A percentile compares a stretch with the other conserved stretches of the same genome.
Evolutionary conservation across 2,888 invertebrate genomes (phyloP).

Genomic region (Neoascia interrupta): DNA sequence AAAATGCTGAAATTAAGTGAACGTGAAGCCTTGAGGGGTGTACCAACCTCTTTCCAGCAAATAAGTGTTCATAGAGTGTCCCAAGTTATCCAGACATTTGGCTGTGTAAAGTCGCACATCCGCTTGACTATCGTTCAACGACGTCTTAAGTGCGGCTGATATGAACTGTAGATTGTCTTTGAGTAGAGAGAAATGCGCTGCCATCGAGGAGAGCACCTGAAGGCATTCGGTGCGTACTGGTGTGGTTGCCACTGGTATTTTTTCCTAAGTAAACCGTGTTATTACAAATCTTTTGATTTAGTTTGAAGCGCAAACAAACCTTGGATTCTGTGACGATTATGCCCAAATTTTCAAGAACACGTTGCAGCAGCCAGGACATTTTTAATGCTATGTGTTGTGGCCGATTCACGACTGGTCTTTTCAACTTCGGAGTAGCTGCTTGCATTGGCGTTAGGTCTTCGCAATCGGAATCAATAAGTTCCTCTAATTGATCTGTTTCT

Average conservation of each 20-base stretch:
- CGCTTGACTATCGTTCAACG: constrained; percentile 82
- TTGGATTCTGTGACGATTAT: constrained; percentile 39
- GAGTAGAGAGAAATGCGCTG: constrained; percentile 82
- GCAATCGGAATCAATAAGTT: constrained; percentile 73
- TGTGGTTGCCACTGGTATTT: constrained; percentile 80
- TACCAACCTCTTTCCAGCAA: constrained; percentile 68
- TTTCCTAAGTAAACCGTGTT: constrained; percentile 75
- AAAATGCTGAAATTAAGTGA: background rate
- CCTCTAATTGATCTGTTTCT: constrained; percentile 62
- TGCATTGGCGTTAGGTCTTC: constrained; percentile 15
- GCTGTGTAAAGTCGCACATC: constrained; percentile 88
- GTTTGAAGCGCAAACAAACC: constrained; percentile 12
- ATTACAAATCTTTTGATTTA: too few relatives aligned
- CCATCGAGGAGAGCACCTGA: constrained; percentile 85
- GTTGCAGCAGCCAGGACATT: constrained; percentile 83
- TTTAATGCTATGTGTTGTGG: constrained; percentile 71
- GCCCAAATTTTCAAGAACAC: constrained; percentile 82
- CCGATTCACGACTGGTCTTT: constrained; percentile 4
- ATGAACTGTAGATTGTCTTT: constrained; percentile 83
- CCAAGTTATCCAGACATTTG: constrained; percentile 85
- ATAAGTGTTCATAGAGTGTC: constrained; percentile 81
- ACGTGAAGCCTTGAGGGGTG: background rate
- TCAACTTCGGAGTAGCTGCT: constrained; percentile 55
- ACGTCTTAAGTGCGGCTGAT: constrained; percentile 82
- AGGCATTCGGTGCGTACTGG: constrained; percentile 89